phyloP scores from a whole-genome alignment of 2,888 invertebrate genomes.

The Neoscelio sp. region DNA sequence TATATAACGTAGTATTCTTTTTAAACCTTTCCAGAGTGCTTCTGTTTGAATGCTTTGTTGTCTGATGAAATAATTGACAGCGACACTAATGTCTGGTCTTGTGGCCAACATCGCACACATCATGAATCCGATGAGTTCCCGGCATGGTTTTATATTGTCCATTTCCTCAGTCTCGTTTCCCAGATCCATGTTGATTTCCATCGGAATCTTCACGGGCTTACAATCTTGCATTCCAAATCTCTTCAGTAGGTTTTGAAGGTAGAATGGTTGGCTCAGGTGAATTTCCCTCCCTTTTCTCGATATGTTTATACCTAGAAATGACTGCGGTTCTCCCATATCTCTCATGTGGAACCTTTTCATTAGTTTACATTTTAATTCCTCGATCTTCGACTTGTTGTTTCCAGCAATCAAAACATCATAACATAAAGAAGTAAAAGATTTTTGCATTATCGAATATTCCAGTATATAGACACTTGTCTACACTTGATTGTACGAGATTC shows the following conservation, averaged over 20 bases:
- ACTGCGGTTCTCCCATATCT: slow-evolving; percentile 68
- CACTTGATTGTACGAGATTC: slow-evolving; percentile 60
- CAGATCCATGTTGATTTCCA: slow-evolving; percentile 55
- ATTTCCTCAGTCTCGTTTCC: slow-evolving; percentile 3
- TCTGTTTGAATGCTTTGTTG: slow-evolving; percentile 51
- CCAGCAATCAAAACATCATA: slow-evolving; percentile 71
- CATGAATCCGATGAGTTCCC: slow-evolving; percentile 63
- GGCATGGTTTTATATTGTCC: too few species aligned
- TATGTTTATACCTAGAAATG: slow-evolving; percentile 71
- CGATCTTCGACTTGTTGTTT: slow-evolving; percentile 56
- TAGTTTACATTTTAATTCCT: slow-evolving; percentile 63
- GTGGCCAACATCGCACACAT: slow-evolving; percentile 53
- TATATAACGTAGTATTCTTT: slow-evolving; percentile 66
- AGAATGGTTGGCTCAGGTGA: slow-evolving; percentile 67
- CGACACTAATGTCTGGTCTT: slow-evolving; percentile 44
- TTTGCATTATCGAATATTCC: slow-evolving; percentile 26
- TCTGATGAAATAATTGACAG: slow-evolving; percentile 54
- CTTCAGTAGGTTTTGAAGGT: slow-evolving; percentile 68
- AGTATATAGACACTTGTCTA: slow-evolving; percentile 72
- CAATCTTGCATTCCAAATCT: slow-evolving; percentile 70
- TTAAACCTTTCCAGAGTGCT: slow-evolving; percentile 65
- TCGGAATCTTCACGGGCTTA: slow-evolving; percentile 66
- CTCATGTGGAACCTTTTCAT: slow-evolving; percentile 70
- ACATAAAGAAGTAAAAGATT: slow-evolving; percentile 72
- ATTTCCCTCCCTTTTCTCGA: slow-evolving; percentile 59